Conservation (phyloP, 2,113 vertebrate genomes). For the Lontra canadensis region DNA sequence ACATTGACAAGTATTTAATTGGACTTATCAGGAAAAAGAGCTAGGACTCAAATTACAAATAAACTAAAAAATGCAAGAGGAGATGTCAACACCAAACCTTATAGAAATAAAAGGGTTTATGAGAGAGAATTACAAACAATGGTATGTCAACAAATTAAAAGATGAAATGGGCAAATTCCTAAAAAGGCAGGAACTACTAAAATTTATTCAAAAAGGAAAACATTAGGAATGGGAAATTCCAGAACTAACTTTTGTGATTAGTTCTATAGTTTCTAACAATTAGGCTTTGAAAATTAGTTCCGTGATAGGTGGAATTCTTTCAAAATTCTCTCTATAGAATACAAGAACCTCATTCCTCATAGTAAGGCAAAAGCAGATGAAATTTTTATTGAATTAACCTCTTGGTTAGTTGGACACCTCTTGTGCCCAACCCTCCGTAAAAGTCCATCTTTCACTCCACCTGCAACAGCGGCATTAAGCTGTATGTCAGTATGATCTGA, state of each 20-base stretch:
- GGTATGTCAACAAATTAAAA: neutral
- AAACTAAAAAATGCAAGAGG: neutral
- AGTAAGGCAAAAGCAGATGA: neutral
- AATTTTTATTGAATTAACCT: neutral
- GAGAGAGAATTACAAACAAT: neutral
- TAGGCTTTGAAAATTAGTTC: neutral
- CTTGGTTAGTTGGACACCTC: neutral
- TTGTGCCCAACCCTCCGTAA: neutral
- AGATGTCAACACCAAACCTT: neutral
- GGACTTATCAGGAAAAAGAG: neutral
- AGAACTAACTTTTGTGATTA: neutral
- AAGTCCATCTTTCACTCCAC: neutral
- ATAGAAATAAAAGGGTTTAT: neutral
- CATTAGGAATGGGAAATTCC: neutral
- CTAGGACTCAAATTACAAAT: neutral
- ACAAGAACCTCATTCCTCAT: neutral
- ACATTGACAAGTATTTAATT: neutral
- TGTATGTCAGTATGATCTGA: neutral
- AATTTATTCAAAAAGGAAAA: slow-evolving; percentile 10
- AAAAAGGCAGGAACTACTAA: neutral
- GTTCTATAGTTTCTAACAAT: neutral
- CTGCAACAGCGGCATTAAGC: neutral
- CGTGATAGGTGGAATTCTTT: neutral
- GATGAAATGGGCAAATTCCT: slow-evolving; percentile 24
- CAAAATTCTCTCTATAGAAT: neutral